Evolutionary conservation across 2,888 invertebrate genomes (phyloP).

Genomic region (Helobdella robusta): DNA sequence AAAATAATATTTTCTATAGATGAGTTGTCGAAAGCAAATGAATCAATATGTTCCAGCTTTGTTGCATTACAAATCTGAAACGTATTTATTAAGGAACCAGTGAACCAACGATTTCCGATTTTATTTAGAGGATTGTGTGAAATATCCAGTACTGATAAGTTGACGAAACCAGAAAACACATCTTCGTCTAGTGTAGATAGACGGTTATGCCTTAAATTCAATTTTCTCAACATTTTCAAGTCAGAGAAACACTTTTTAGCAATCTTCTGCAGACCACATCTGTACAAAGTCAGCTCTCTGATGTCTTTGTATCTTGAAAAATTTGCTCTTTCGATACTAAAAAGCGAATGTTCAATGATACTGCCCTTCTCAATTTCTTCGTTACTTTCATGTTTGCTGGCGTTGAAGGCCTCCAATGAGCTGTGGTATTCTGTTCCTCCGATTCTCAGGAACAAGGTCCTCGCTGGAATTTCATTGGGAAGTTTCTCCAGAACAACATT

Average conservation of each 20-base stretch:
- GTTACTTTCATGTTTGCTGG: constrained; percentile 8
- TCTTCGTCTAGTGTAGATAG: constrained; percentile 27
- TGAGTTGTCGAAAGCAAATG: constrained; percentile 30
- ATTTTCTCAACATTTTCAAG: constrained; percentile 27
- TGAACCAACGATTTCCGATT: constrained; percentile 29
- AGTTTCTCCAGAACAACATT: constrained; percentile 19
- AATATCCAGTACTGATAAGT: constrained; percentile 30
- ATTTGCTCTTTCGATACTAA: constrained; percentile 28
- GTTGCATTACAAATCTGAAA: constrained; percentile 30
- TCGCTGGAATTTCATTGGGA: constrained; percentile 18
- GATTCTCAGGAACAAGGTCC: constrained; percentile 18
- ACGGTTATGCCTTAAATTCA: constrained; percentile 34
- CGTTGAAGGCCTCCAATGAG: neutral
- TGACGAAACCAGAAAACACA: constrained; percentile 24
- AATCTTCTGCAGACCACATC: constrained; percentile 34
- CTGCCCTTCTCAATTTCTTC: constrained; percentile 8
- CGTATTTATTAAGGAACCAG: constrained; percentile 26
- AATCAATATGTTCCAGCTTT: constrained; percentile 25
- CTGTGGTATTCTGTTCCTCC: constrained; percentile 15
- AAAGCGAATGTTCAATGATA: constrained; percentile 31
- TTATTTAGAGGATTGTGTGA: constrained; percentile 31
- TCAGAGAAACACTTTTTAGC: constrained; percentile 31
- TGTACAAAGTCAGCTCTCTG: constrained; percentile 31
- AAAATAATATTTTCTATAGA: constrained; percentile 28
- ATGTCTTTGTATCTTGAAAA: constrained; percentile 31